Base-by-base conservation (phyloP, 2,888 invertebrate species). In the Athalia rosae region DNA sequence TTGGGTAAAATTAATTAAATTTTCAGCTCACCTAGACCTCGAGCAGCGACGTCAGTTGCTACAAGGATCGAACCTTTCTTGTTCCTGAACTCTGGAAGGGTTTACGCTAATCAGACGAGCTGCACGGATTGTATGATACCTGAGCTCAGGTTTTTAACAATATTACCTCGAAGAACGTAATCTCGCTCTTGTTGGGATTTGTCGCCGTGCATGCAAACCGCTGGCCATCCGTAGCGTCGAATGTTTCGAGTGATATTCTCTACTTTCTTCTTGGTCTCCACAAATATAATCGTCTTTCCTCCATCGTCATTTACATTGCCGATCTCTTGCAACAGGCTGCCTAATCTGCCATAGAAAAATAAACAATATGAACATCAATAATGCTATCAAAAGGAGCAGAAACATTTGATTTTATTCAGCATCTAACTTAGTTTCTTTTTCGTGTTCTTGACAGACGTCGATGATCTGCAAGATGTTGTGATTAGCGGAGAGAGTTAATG, bases 391-490 rank as follows among this genome's bases (percentile, higher is more conserved):
- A 69, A 41, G 43, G 8, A 11, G 11, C 7, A 11, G n/a, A 41
- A 28, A 11, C 48, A 47, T 58, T 48, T n/a, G 28, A 69, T 56
- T 11, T 47, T 7, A 4, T n/a, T 71, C 7, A 11, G 45, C 41
- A 61, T 86, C 90, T 85, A 81, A 91, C 90, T 93, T 93, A 76
- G 90, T 85, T 83, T 96, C 96, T 87, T 97, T 97, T 89, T 97
- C 97, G 85, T 94, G 93, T 90, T 97, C 97, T 87, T 95, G 94
- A 87, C 96, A 96, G 15, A 97, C 94, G 87, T 98, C 98, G 63
- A 99, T 95, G 80, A 98, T 98, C 91, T 99, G 99, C 78, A 97
- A 92, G 87, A 99, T 99, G 89, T 99, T 99, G 91, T 99, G 99
- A 89, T 98, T 98, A 56, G 98, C 98, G 81, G 96, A 94, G 11